These are phyloP conservation scores for Heliconius sara DNA, from an alignment of 2,888 invertebrate species.

Conservation along the genomic window DNA sequence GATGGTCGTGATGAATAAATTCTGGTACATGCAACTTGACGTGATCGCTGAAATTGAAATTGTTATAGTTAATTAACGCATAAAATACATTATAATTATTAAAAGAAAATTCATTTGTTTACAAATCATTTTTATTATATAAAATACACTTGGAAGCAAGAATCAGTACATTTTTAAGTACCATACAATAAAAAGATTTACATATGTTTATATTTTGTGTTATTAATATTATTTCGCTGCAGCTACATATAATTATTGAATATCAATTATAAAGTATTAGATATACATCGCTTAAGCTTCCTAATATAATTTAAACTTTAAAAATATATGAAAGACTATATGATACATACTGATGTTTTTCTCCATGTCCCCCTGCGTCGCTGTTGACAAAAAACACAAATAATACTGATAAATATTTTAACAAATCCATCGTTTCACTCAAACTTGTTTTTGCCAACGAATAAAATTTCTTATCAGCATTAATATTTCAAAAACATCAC, in stretches of 20 bases:
- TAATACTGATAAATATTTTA: slow-evolving; percentile 66
- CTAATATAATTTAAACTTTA: not conserved
- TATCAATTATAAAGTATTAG: not conserved
- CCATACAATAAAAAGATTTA: too few relatives aligned
- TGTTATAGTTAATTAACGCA: not conserved
- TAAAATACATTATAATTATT: not conserved
- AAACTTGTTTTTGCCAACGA: slow-evolving; percentile 12
- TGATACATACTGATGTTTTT: slow-evolving; percentile 72
- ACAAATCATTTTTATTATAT: not conserved
- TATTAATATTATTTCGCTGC: not conserved
- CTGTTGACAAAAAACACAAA: slow-evolving; percentile 64
- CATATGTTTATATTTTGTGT: too few relatives aligned
- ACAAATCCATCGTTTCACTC: slow-evolving; percentile 62
- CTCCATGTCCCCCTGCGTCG: slow-evolving; percentile 75
- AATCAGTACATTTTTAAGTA: not conserved
- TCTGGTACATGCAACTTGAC: slow-evolving; percentile 85
- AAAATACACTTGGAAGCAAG: not conserved
- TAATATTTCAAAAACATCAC: slow-evolving; percentile 61
- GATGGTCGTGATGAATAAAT: slow-evolving; percentile 84
- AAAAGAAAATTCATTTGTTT: not conserved
- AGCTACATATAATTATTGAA: not conserved
- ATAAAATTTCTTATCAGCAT: slow-evolving; percentile 6
- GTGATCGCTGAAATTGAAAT: slow-evolving; percentile 80
- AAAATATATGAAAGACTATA: not conserved
- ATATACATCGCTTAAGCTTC: not conserved